Percentiles rank a stretch among this genome's conserved stretches.
Evolutionary conservation across 2,888 invertebrate genomes (phyloP).

Genomic region (Polyploca ridens): DNA sequence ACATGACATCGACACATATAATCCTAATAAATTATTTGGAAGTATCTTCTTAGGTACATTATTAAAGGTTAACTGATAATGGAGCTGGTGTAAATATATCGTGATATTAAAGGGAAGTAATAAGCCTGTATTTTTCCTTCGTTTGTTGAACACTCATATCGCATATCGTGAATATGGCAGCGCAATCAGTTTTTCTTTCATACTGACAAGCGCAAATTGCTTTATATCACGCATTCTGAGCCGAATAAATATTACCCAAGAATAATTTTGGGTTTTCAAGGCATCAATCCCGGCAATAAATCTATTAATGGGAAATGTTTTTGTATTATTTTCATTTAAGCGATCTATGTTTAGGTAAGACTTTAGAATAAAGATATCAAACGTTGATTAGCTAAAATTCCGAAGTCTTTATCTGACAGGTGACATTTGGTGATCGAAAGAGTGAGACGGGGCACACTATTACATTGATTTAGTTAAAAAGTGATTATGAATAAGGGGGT

Average conservation of each 20-base stretch:
- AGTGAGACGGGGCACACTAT: too few relatives aligned
- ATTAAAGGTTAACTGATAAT: background rate
- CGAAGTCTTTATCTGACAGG: too few relatives aligned
- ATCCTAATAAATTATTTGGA: background rate
- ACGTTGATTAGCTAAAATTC: too few relatives aligned
- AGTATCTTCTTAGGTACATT: background rate
- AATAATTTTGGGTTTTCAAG: conserved; percentile 13
- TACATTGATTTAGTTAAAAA: too few relatives aligned
- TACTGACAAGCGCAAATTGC: conserved; percentile 51
- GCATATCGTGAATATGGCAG: conserved; percentile 38
- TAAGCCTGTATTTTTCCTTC: conserved; percentile 13
- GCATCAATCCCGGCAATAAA: background rate
- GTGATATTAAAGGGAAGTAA: background rate
- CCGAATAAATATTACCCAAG: conserved; percentile 22
- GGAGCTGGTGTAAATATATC: background rate
- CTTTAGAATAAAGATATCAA: too few relatives aligned
- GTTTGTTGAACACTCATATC: conserved; percentile 23
- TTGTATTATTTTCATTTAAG: background rate
- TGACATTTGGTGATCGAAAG: too few relatives aligned
- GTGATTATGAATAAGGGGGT: too few relatives aligned
- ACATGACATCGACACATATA: too few relatives aligned
- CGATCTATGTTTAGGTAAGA: background rate
- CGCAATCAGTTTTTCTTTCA: conserved; percentile 48
- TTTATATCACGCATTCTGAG: conserved; percentile 37
- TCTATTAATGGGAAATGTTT: background rate